These are phyloP conservation scores for Haliaeetus leucogaster DNA, from an alignment of 2,113 vertebrate species.

Conservation along the genomic window DNA sequence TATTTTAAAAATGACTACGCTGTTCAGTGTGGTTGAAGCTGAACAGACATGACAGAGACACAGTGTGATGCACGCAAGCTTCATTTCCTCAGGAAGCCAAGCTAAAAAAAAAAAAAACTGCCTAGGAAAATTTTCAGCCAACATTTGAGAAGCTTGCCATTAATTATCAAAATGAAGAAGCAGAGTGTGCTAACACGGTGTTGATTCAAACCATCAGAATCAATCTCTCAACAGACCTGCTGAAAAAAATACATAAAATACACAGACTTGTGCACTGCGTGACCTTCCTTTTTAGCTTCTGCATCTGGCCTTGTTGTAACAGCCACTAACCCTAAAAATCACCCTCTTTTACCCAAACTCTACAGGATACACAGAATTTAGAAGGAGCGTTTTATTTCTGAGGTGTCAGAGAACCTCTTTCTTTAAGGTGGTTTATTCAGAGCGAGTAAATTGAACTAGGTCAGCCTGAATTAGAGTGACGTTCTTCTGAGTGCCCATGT, in stretches of 20 bases:
- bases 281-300: neutral
- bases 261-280: neutral
- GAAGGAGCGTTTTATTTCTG: neutral
- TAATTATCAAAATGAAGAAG: slow-evolving; percentile 37
- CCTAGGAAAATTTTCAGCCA: slow-evolving; percentile 14
- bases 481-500: neutral
- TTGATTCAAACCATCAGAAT: slow-evolving; percentile 1
- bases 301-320: neutral
- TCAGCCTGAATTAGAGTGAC: neutral
- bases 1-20: neutral
- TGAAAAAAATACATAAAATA: neutral
- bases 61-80: slow-evolving; percentile 42
- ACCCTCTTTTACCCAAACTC: neutral
- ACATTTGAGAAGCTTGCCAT: neutral
- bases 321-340: neutral
- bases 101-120: neutral
- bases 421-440: neutral
- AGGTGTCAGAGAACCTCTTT: neutral
- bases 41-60: slow-evolving; percentile 46
- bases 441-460: neutral
- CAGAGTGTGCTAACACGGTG: neutral
- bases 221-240: neutral
- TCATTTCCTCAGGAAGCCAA: slow-evolving; percentile 43
- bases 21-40: slow-evolving; percentile 29
- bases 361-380: neutral